Conservation (phyloP, 1,140 invertebrate genomes). For the Cardiocondyla obscurior region DNA sequence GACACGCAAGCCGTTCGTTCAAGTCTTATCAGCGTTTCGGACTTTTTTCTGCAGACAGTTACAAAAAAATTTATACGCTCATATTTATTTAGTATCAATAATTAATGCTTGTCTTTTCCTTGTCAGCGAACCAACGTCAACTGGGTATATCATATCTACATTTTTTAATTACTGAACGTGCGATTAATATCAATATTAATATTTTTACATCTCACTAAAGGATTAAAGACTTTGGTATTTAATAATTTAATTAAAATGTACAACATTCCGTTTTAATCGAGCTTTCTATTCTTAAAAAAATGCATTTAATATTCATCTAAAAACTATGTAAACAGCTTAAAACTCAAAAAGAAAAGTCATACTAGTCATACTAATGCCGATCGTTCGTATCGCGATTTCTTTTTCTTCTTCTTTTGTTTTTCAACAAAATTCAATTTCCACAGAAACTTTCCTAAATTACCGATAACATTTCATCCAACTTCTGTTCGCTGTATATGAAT, state of each 20-base stretch:
- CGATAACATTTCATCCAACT: not conserved
- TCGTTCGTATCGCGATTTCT: not conserved
- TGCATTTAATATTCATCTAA: not conserved
- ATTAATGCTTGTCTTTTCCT: too few species aligned
- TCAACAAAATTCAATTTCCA: not conserved
- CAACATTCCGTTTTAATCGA: not conserved
- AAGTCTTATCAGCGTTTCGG: conserved; percentile 6
- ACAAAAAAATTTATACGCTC: not conserved
- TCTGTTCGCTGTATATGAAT: not conserved
- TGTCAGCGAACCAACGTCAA: not conserved
- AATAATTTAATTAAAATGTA: not conserved
- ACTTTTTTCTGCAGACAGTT: not conserved
- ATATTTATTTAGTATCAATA: too few species aligned
- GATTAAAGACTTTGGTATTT: too few species aligned
- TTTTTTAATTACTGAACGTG: not conserved
- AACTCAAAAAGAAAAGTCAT: conserved; percentile 6
- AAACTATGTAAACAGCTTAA: not conserved
- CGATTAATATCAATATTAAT: not conserved
- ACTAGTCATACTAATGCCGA: not conserved
- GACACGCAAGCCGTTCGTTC: conserved; percentile 8
- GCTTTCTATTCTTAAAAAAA: not conserved
- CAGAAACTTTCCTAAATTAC: not conserved
- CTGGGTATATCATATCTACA: not conserved
- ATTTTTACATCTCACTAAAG: too few species aligned
- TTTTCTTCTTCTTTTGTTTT: not conserved